phyloP scores from a whole-genome alignment of 2,797 vertebrate species.

The Myotis planiceps region DNA sequence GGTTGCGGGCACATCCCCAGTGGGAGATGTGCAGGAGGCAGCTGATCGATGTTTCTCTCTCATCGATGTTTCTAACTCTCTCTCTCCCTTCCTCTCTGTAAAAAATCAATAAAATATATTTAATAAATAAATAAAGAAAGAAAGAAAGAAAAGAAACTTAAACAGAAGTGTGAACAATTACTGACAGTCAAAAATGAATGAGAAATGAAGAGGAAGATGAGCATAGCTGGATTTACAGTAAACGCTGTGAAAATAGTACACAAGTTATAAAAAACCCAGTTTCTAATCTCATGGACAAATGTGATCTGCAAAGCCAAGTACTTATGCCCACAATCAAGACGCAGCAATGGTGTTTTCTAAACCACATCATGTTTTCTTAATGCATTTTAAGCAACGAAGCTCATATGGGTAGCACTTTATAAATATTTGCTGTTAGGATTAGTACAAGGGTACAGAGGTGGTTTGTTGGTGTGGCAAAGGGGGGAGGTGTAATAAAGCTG shows the following conservation, averaged over 20 bases:
- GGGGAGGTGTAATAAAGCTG: neutral
- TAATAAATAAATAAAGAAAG: no score
- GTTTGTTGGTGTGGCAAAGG: neutral
- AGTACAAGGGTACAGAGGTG: neutral
- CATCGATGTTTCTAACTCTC: no score
- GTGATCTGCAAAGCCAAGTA: neutral
- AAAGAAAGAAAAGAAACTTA: neutral
- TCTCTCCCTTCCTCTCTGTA: no score
- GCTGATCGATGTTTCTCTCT: no score
- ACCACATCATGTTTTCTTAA: slow-evolving; percentile 65
- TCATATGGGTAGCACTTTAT: slow-evolving; percentile 9
- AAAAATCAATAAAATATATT: no score
- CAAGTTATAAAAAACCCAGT: neutral
- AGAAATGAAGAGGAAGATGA: neutral
- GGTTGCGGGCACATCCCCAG: no score
- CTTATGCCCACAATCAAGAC: neutral
- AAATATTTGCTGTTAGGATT: slow-evolving; percentile 30
- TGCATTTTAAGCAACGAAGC: slow-evolving; percentile 25
- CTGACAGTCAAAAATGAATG: neutral
- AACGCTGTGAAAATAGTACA: neutral
- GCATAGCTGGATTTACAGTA: neutral
- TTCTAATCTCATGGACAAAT: neutral
- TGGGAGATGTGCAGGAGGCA: no score
- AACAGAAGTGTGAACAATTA: neutral
- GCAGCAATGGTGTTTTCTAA: neutral